phyloP scores from a whole-genome alignment of 2,797 vertebrate genomes.

The Syngnathus acus region DNA sequence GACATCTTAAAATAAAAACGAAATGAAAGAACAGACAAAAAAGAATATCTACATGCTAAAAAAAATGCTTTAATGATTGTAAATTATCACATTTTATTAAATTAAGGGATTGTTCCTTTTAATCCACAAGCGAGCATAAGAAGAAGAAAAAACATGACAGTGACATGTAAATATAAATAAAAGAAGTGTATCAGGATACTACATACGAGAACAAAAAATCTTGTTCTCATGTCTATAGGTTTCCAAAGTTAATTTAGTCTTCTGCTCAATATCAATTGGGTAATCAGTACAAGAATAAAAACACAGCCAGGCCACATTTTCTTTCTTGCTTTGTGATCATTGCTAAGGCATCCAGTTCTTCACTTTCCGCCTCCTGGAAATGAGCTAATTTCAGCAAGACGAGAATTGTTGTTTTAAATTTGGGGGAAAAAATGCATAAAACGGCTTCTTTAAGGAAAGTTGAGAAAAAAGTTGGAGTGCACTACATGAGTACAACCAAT shows the following conservation, averaged over 20 bases:
- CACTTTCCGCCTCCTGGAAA: no score
- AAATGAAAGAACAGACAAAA: background rate
- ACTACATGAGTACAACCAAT: background rate
- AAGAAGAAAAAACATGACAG: background rate
- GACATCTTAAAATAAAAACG: background rate
- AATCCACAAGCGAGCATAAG: background rate
- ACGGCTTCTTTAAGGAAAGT: background rate
- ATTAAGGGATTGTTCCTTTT: background rate
- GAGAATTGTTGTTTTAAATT: no score
- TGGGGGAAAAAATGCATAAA: background rate
- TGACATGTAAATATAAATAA: background rate
- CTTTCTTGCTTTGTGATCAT: no score
- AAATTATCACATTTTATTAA: background rate
- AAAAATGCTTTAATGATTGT: background rate
- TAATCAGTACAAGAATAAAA: no score
- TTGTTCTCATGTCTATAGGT: background rate
- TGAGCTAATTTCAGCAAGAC: no score
- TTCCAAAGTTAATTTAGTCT: background rate
- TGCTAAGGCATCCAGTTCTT: no score
- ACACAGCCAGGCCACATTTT: no score
- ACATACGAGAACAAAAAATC: background rate
- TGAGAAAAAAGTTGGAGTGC: conserved; percentile 1
- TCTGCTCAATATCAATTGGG: background rate
- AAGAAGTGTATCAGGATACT: background rate
- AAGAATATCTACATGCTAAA: background rate